Percentiles rank a stretch among this genome's conserved stretches.
phyloP scores from a whole-genome alignment of 2,888 invertebrate species.

The Torymus auratus region DNA sequence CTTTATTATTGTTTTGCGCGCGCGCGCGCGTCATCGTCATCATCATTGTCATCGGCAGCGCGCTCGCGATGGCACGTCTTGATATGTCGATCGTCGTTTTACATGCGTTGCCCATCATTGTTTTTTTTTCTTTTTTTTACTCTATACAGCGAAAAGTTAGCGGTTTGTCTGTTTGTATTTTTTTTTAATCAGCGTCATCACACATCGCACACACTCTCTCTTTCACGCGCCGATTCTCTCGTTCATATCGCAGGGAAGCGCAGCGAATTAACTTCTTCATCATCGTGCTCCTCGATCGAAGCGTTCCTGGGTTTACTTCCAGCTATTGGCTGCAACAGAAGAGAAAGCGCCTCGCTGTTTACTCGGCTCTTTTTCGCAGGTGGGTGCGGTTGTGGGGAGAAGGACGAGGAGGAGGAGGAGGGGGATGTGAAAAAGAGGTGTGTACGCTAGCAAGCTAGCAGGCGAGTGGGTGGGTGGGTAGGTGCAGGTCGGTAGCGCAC shows the following conservation, averaged over 20 bases:
- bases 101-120: background rate
- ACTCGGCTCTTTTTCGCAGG: background rate
- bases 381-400: background rate
- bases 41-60: background rate
- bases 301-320: constrained; percentile 81
- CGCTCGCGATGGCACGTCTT: constrained; percentile 57
- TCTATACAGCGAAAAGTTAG: constrained; percentile 16
- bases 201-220: too few species aligned
- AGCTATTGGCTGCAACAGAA: constrained; percentile 85
- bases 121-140: background rate
- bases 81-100: constrained; percentile 66
- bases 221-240: background rate
- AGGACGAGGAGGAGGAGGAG: background rate
- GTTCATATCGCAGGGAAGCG: constrained; percentile 43
- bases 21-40: background rate
- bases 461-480: too few species aligned
- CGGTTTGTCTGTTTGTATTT: background rate
- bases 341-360: background rate
- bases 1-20: background rate
- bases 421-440: too few species aligned
- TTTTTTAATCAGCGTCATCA: background rate
- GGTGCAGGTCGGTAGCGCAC: constrained; percentile 1
- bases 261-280: constrained; percentile 37
- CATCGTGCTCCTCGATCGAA: constrained; percentile 34
- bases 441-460: too few species aligned